A percentile compares a stretch with the other conserved stretches of the same genome.
Conservation (phyloP, 2,113 vertebrate genomes). For the Paramisgurnus dabryanus region DNA sequence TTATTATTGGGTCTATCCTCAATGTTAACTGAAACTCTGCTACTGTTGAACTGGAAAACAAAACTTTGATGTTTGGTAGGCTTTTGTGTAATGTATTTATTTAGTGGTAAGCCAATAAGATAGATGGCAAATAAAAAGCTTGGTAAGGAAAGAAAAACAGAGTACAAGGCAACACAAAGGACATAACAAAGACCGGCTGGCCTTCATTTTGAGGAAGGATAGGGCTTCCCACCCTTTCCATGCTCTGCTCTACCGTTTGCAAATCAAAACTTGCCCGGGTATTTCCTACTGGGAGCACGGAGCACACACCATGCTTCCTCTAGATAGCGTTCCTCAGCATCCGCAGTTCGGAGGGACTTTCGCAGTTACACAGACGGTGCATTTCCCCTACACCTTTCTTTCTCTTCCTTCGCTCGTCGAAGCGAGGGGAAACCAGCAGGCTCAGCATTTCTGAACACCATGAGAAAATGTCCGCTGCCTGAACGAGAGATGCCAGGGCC, state of each 20-base stretch:
- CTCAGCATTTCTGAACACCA: conserved; percentile 24
- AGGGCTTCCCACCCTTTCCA: conserved; percentile 47
- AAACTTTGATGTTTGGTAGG: not conserved
- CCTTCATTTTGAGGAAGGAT: conserved; percentile 48
- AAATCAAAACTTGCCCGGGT: conserved; percentile 6
- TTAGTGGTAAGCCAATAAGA: conserved; percentile 2
- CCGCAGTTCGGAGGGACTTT: conserved; percentile 4
- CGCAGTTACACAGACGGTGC: conserved; percentile 5
- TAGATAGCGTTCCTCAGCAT: conserved; percentile 45
- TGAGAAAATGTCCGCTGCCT: conserved; percentile 20
- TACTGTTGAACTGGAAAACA: not conserved
- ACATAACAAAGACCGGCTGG: conserved; percentile 16
- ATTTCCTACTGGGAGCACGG: conserved; percentile 33
- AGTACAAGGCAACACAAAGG: not conserved
- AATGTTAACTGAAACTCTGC: not conserved
- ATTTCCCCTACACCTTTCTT: not conserved
- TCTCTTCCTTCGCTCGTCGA: not conserved
- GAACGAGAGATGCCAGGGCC: conserved; percentile 5
- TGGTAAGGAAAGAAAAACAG: not conserved
- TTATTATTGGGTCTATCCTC: not conserved
- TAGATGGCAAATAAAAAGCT: not conserved
- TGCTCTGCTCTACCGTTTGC: conserved; percentile 9
- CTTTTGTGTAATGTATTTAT: conserved; percentile 1
- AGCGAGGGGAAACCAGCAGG: not conserved
- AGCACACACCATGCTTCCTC: conserved; percentile 48